Percentiles rank a stretch among this genome's conserved stretches.
phyloP scores from a whole-genome alignment of 2,797 vertebrate species.

The Philypnodon macrostomus region DNA sequence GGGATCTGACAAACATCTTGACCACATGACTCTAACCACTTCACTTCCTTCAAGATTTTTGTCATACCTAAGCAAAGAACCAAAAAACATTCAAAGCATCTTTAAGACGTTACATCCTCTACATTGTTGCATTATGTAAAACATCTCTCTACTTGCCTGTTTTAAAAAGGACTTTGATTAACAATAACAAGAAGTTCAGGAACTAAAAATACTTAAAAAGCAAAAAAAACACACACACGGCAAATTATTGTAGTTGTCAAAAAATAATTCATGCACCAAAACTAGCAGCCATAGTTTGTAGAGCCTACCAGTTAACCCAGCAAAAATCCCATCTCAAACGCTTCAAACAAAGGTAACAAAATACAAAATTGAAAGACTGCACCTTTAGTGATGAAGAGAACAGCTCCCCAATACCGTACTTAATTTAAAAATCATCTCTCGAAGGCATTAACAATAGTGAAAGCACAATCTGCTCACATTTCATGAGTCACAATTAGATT shows the following conservation, averaged over 20 bases:
- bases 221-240: no score
- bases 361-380: conserved; percentile 3
- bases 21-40: conserved; percentile 75
- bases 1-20: conserved; percentile 72
- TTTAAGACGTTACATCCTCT: conserved; percentile 1
- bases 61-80: conserved; percentile 39
- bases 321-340: no score
- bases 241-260: no score
- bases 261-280: no score
- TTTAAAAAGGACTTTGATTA: no score
- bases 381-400: no score
- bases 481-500: conserved; percentile 37
- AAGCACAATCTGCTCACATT: conserved; percentile 13
- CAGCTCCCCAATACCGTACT: no score
- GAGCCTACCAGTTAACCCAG: no score
- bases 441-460: neutral
- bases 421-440: neutral
- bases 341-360: neutral
- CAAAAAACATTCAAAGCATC: conserved; percentile 6
- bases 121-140: neutral
- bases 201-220: no score
- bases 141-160: no score
- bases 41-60: conserved; percentile 68
- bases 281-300: no score
- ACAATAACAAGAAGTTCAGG: no score